Evolutionary conservation across 2,888 invertebrate species (phyloP), one percentile per base, ranked within the genome.

Genomic region (Sialis fuliginosa): DNA sequence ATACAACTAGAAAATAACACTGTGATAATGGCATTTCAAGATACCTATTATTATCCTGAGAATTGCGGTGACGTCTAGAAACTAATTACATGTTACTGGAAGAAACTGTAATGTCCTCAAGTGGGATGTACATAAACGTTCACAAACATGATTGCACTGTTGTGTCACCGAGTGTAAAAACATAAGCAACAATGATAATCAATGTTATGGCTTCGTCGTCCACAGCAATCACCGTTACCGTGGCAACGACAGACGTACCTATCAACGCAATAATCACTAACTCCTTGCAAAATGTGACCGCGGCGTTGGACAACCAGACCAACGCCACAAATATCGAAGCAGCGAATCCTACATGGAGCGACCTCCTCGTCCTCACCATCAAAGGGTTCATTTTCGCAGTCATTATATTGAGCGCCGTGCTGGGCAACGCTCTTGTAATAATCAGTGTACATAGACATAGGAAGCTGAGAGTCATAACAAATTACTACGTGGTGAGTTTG

Each of bases 401-500:
- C 54, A 90, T 93, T 63, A 93, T 93, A 60, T 72, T 88, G 48
- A 82, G 88, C 53, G 93, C 93, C 33, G 78, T 91, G 12, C 74
- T 92, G 48, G 95, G 93, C 46, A 95, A 95, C 71, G 83, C 90
- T 2, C 71, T 95, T 53, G 93, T 95, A 57, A 88, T 90, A 56
- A 80, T 84, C 52, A 81, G 81, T 57, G 88, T 89, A 31, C 77
- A 83, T 54, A 72, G 85, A 42, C 86, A 88, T 62, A 73, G 87
- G 41, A 80, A 84, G 56, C 71, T 90, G 2, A 72, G 90, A 42
- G 87, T 89, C 52, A 85, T 91, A 60, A 93, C 93, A 45, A 95
- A 95, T 66, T 92, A 90, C 65, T 95, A 93, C 72, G 90, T 95
- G 53, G 93, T 95, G 56, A 91, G 90, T 46, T 67, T 95, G 49